Percentiles rank a stretch among this genome's conserved stretches.
Evolutionary conservation across 2,888 invertebrate genomes (phyloP).

Genomic region (Cheilosia urbana): DNA sequence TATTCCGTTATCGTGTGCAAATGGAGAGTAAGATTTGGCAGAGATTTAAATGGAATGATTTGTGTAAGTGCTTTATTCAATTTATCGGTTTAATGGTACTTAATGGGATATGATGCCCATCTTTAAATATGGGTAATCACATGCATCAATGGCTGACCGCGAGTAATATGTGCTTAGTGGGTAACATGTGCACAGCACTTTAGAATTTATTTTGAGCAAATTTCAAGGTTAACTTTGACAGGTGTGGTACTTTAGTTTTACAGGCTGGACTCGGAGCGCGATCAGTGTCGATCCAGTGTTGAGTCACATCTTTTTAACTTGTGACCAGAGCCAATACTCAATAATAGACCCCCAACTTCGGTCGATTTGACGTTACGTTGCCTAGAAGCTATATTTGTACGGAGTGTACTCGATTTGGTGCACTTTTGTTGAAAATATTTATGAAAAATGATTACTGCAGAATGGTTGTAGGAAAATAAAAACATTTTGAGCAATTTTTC

Average conservation of each 20-base stretch:
- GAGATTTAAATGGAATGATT: slow-evolving; percentile 69
- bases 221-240: neutral
- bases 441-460: too few relatives aligned
- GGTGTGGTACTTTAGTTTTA: neutral
- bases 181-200: neutral
- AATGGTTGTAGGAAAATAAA: too few relatives aligned
- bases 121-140: slow-evolving; percentile 51
- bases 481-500: too few relatives aligned
- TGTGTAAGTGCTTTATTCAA: slow-evolving; percentile 72
- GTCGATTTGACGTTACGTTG: too few relatives aligned
- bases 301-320: too few relatives aligned
- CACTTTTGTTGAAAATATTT: too few relatives aligned
- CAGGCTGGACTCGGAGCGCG: too few relatives aligned
- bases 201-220: neutral
- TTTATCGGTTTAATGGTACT: slow-evolving; percentile 64
- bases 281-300: too few relatives aligned
- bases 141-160: slow-evolving; percentile 44
- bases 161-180: slow-evolving; percentile 3
- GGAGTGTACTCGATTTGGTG: too few relatives aligned
- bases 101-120: slow-evolving; percentile 54
- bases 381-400: too few relatives aligned
- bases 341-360: too few relatives aligned
- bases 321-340: too few relatives aligned
- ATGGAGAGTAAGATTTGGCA: slow-evolving; percentile 59
- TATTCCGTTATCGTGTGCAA: slow-evolving; percentile 37